phyloP scores from a whole-genome alignment of 1,140 invertebrate genomes.

The Pinna nobilis region DNA sequence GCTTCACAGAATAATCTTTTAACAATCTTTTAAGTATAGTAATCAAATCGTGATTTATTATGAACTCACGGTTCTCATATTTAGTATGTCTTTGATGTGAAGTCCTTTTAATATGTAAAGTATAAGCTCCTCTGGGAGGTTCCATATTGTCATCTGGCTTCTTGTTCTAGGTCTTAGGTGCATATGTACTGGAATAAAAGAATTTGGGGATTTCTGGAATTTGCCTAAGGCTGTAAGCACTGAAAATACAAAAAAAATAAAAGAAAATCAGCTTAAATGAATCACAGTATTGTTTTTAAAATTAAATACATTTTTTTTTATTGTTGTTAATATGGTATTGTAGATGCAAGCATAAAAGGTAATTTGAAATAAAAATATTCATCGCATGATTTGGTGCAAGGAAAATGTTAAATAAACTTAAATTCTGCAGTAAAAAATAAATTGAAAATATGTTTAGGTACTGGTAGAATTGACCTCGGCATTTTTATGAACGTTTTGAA shows the following conservation, averaged over 20 bases:
- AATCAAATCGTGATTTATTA: not conserved
- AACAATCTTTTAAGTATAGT: not conserved
- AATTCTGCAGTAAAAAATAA: not conserved
- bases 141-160: constrained; percentile 63
- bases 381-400: not conserved
- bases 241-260: constrained; percentile 28
- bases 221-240: constrained; percentile 51
- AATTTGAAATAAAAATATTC: not conserved
- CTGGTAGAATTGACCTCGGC: too few species aligned
- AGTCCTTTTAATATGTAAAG: constrained; percentile 63
- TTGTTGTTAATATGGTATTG: not conserved
- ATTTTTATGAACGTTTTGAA: too few species aligned
- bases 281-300: too few species aligned
- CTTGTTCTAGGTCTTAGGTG: constrained; percentile 55
- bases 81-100: constrained; percentile 69
- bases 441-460: too few species aligned
- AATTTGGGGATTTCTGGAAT: constrained; percentile 54
- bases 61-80: constrained; percentile 63
- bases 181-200: constrained; percentile 58
- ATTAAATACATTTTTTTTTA: not conserved
- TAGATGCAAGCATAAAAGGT: not conserved
- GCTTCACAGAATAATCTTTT: not conserved
- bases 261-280: too few species aligned
- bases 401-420: not conserved
- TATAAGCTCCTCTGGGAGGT: constrained; percentile 68